Evolutionary conservation across 2,888 invertebrate genomes (phyloP).

Genomic region (Andrena chrysosceles): DNA sequence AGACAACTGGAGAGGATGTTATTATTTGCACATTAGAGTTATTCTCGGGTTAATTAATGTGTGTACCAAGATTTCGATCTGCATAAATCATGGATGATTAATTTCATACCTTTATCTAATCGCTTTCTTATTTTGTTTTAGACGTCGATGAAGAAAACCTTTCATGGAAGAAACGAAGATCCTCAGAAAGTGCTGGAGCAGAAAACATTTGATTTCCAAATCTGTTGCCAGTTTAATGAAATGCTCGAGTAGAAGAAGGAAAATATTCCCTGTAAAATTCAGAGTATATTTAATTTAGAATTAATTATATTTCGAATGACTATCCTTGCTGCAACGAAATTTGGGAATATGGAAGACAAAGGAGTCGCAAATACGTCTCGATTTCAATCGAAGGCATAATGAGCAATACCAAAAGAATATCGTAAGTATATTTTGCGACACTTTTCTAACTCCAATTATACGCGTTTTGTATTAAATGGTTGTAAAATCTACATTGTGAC

Average conservation of each 20-base stretch:
- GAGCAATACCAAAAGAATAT: background rate
- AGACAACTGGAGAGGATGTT: background rate
- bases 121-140: constrained; percentile 18
- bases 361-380: background rate
- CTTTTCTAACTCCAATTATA: background rate
- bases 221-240: background rate
- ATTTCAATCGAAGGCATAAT: background rate
- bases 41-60: background rate
- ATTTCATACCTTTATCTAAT: background rate
- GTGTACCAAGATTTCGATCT: background rate
- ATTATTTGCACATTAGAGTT: background rate
- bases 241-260: background rate
- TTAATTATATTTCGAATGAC: background rate
- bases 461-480: no score
- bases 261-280: background rate
- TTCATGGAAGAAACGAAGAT: background rate
- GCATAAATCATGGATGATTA: background rate
- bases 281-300: background rate
- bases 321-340: background rate
- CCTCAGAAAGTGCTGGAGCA: background rate
- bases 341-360: background rate
- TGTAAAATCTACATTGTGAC: no score
- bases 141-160: background rate
- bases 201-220: background rate
- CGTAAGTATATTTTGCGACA: constrained; percentile 5